A percentile compares a stretch with the other conserved stretches of the same genome.
These are phyloP conservation scores for Ophion ellenae DNA, from an alignment of 2,888 invertebrate species.

Conservation along the genomic window DNA sequence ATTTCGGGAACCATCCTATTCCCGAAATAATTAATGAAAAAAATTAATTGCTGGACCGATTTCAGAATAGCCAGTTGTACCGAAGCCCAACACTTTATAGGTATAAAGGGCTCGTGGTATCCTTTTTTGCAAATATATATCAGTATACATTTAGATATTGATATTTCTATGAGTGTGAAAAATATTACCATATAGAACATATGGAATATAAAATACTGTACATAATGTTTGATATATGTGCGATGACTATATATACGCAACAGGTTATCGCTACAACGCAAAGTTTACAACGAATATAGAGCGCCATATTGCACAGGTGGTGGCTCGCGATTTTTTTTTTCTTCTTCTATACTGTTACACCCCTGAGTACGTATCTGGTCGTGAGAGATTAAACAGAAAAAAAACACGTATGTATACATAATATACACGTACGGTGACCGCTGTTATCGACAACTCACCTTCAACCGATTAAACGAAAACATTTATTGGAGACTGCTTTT, in stretches of 20 bases:
- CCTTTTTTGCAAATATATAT: no score
- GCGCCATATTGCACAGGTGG: conserved; percentile 52
- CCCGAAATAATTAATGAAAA: no score
- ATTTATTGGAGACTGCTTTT: conserved; percentile 5
- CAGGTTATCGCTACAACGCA: conserved; percentile 58
- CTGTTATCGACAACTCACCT: conserved; percentile 41
- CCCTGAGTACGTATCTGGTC: conserved; percentile 8
- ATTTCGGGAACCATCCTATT: no score
- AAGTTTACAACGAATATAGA: conserved; percentile 48
- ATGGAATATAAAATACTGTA: not conserved
- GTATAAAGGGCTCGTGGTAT: no score
- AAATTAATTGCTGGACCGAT: no score
- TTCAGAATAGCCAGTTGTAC: no score
- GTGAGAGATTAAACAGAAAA: conserved; percentile 40
- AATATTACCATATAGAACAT: not conserved
- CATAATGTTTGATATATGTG: not conserved
- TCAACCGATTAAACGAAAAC: conserved; percentile 22
- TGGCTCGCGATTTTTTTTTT: conserved; percentile 51
- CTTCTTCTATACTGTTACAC: not conserved
- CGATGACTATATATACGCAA: conserved; percentile 42
- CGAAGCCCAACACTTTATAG: no score
- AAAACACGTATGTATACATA: conserved; percentile 18
- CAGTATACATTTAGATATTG: no score
- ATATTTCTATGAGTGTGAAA: not conserved
- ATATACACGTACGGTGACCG: not conserved